Evolutionary conservation across 1,140 invertebrate genomes (phyloP).

Genomic region (Lepidotrigona ventralis): DNA sequence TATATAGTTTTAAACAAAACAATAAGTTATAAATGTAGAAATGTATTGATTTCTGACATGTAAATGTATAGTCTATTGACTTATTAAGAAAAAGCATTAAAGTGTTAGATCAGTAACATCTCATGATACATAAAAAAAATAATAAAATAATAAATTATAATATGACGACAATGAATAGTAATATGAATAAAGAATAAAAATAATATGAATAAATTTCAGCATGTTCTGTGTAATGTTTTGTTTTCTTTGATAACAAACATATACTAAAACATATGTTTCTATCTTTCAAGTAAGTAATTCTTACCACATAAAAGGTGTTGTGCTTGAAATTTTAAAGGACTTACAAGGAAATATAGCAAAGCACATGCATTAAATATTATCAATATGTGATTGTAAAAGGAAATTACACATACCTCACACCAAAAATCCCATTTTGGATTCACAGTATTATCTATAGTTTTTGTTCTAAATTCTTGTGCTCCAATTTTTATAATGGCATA

Average conservation of each 20-base stretch:
- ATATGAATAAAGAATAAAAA: not conserved
- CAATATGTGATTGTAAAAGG: constrained; percentile 39
- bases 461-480: constrained; percentile 92
- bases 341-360: constrained; percentile 44
- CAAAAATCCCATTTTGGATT: constrained; percentile 97
- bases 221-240: not conserved
- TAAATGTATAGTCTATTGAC: not conserved
- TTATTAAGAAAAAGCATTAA: not conserved
- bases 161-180: not conserved
- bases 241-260: not conserved
- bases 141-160: constrained; percentile 10
- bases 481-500: constrained; percentile 94
- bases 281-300: constrained; percentile 37
- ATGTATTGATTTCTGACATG: not conserved
- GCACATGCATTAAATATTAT: constrained; percentile 69
- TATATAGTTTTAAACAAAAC: not conserved
- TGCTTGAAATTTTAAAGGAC: constrained; percentile 40
- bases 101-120: constrained; percentile 51
- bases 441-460: constrained; percentile 93
- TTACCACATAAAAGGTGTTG: constrained; percentile 58
- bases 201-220: not conserved
- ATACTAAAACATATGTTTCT: constrained; percentile 5
- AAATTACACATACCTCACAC: constrained; percentile 88
- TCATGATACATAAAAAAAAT: constrained; percentile 16
- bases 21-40: not conserved